Percentiles rank a stretch among this genome's conserved stretches.
These are phyloP conservation scores for Garra rufa DNA, from an alignment of 2,113 vertebrate species.

Conservation along the genomic window DNA sequence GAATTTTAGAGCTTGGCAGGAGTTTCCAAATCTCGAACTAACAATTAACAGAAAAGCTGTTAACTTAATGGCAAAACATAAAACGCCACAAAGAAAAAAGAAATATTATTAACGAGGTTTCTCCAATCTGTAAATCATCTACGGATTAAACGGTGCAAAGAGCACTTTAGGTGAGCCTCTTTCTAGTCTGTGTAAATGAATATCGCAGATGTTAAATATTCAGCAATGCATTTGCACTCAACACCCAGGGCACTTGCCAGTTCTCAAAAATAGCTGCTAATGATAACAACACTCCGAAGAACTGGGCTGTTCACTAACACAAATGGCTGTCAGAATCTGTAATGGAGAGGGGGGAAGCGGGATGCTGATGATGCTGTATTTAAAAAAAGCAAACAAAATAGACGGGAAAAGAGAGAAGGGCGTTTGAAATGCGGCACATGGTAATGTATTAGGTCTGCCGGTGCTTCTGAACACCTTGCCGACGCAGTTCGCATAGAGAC, in stretches of 20 bases:
- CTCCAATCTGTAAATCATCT: not conserved
- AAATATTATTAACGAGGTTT: not conserved
- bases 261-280: slow-evolving; percentile 55
- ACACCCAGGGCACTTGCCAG: slow-evolving; percentile 9
- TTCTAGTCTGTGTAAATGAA: slow-evolving; percentile 25
- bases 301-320: slow-evolving; percentile 39
- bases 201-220: slow-evolving; percentile 34
- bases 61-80: not conserved
- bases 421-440: slow-evolving; percentile 31
- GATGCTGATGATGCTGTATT: slow-evolving; percentile 39
- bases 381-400: slow-evolving; percentile 14
- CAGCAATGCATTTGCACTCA: slow-evolving; percentile 49
- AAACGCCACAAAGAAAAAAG: not conserved
- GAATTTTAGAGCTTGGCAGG: not conserved
- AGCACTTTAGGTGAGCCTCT: not conserved
- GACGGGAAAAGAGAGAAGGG: not conserved
- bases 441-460: slow-evolving; percentile 1
- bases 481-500: slow-evolving; percentile 6
- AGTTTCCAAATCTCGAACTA: not conserved
- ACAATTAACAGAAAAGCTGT: not conserved
- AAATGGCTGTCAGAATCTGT: slow-evolving; percentile 49
- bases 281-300: slow-evolving; percentile 54
- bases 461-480: not conserved
- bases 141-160: not conserved
- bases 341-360: slow-evolving; percentile 2